Evolutionary conservation across 92 coral and sea anemone genomes (phyloP).

Genomic region (Ricordea florida): DNA sequence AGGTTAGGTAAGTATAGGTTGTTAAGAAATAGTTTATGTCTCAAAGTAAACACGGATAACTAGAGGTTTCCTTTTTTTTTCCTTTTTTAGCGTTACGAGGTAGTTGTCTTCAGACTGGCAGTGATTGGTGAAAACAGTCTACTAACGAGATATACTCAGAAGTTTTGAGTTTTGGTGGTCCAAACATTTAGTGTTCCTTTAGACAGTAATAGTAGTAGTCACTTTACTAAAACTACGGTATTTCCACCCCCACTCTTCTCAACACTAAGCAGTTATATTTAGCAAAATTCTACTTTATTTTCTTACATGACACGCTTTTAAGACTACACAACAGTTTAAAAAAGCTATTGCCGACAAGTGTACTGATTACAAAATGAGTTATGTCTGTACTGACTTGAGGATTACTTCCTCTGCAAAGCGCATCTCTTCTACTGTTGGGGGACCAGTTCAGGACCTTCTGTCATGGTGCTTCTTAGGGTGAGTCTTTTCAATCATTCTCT

Average conservation of each 20-base stretch:
- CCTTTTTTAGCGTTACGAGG: background rate
- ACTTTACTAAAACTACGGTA: too few relatives aligned
- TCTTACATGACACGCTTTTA: too few relatives aligned
- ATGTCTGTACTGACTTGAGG: conserved; percentile 22
- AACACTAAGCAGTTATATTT: too few relatives aligned
- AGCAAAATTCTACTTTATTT: too few relatives aligned
- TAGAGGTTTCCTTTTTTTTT: background rate
- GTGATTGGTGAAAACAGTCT: conserved; percentile 5
- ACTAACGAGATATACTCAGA: background rate
- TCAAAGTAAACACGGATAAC: background rate
- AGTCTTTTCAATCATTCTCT: conserved; percentile 18
- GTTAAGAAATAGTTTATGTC: background rate
- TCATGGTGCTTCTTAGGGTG: conserved; percentile 37
- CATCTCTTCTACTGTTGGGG: conserved; percentile 36
- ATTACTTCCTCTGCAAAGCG: conserved; percentile 20
- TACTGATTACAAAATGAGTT: too few relatives aligned
- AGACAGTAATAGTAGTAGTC: too few relatives aligned
- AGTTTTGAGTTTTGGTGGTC: background rate
- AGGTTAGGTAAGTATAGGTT: background rate
- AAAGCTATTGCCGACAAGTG: background rate
- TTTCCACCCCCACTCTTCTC: too few relatives aligned
- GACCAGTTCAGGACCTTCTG: conserved; percentile 7
- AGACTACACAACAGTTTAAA: background rate
- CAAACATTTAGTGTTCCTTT: background rate
- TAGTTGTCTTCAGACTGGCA: background rate